Base-by-base conservation (phyloP, 2,888 invertebrate species). In the Spodoptera exigua region DNA sequence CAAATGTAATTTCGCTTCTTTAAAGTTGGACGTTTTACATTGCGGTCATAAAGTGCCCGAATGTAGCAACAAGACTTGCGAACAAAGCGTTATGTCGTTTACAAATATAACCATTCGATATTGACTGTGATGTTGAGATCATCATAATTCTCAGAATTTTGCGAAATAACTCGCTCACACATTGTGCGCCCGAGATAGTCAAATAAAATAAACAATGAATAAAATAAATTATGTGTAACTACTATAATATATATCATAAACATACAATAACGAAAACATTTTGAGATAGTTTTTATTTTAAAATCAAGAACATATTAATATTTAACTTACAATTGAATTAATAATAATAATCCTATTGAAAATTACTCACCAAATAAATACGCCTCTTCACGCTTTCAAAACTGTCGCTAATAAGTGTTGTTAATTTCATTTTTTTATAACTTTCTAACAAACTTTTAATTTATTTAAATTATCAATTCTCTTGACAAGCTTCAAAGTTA, bases 351-450 rank as follows among this genome's bases (percentile, higher is more conserved):
- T 27, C 0, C 9, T 27, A 27, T 27, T 7, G 7, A 27, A 43
- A 36, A 27, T 44, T 11, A 76, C 92, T 90, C 81, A 92, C 92
- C 90, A 89, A 81, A 86, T 87, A 89, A 75, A 86, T 75, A 52
- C 89, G 89, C 68, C 81, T 79, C 56, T 78, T 87, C 35, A 88
- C 59, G 83, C 80, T 83, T 60, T 85, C 86, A 70, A 78, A 85
- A 76, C 76, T 75, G 63, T 85, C 80, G 70, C 76, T 69, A 64
- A 87, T 49, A 56, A 84, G 55, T 62, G 80, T 76, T 78, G 78
- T 77, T 77, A 87, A 75, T 61, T 80, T 79, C 83, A 83, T 84
- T 66, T 73, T 82, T 63, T 9, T 39, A 17, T 18, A 13, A 37
- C 4, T 45, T 43, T 12, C 10, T 57, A 36, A 12, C 7, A 59